Evolutionary conservation across 1,140 invertebrate genomes (phyloP).

Genomic region (Sinonovacula constricta): DNA sequence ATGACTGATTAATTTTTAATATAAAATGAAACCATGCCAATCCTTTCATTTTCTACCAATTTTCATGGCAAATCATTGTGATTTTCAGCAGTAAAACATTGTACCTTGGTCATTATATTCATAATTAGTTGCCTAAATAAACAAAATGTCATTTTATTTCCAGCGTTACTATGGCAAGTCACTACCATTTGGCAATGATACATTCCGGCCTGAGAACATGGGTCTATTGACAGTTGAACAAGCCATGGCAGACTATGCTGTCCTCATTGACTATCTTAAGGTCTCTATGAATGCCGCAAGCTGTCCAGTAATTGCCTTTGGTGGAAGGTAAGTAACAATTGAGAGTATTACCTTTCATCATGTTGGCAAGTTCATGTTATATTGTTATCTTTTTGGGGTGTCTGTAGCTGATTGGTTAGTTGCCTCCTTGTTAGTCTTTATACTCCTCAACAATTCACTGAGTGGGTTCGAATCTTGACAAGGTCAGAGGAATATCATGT

Average conservation of each 20-base stretch:
- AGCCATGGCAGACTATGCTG: conserved; percentile 94
- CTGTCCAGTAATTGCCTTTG: conserved; percentile 93
- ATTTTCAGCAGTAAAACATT: too few relatives aligned
- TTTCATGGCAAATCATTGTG: too few relatives aligned
- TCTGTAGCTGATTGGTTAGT: neutral
- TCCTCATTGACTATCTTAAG: conserved; percentile 85
- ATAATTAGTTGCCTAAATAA: too few relatives aligned
- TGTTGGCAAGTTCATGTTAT: neutral
- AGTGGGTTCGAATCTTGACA: too few relatives aligned
- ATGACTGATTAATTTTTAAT: too few relatives aligned
- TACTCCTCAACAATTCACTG: too few relatives aligned
- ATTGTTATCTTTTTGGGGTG: neutral
- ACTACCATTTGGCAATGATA: conserved; percentile 87
- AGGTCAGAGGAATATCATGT: too few relatives aligned
- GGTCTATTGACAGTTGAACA: conserved; percentile 94
- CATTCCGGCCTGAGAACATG: conserved; percentile 82
- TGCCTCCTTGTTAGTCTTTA: neutral
- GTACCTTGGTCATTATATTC: too few relatives aligned
- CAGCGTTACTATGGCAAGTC: conserved; percentile 93
- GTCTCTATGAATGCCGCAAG: conserved; percentile 73
- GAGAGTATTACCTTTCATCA: neutral
- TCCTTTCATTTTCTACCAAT: too few relatives aligned
- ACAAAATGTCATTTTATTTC: too few relatives aligned
- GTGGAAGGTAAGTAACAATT: conserved; percentile 82
- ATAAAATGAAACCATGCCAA: too few relatives aligned